Percentiles rank a stretch among this genome's conserved stretches.
Conservation (phyloP, 2,888 invertebrate genomes). For the Scotopteryx bipunctaria region DNA sequence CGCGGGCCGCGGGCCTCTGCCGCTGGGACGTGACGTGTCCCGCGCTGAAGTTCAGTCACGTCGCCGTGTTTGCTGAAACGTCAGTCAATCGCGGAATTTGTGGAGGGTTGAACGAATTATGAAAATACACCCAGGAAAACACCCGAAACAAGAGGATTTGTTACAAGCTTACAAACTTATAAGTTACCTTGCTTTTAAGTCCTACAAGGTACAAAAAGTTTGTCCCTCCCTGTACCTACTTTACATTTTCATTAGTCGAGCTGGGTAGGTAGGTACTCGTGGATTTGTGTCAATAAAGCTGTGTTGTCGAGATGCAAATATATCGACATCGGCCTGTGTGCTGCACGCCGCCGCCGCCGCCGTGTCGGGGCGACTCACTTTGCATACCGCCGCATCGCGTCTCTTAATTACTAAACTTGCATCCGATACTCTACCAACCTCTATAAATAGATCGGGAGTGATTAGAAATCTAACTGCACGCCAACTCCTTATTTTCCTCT, state of each 20-base stretch:
- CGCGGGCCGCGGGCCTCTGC: not conserved
- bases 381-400: too few relatives aligned
- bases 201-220: too few relatives aligned
- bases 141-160: not conserved
- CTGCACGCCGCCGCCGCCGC: not conserved
- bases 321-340: not conserved
- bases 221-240: not conserved
- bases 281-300: not conserved
- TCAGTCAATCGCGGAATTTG: conserved; percentile 13
- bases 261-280: too few relatives aligned
- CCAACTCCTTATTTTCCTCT: too few relatives aligned
- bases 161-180: not conserved
- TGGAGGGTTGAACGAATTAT: conserved; percentile 11
- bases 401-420: not conserved
- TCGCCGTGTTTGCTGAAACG: conserved; percentile 11
- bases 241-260: not conserved
- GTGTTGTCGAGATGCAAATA: not conserved
- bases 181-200: not conserved
- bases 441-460: too few relatives aligned
- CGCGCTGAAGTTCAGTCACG: conserved; percentile 15
- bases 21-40: not conserved
- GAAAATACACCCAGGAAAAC: conserved; percentile 5
- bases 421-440: not conserved
- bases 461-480: too few relatives aligned
- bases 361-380: too few relatives aligned